A percentile compares a stretch with the other conserved stretches of the same genome.
Evolutionary conservation across 2,113 vertebrate genomes (phyloP).

Genomic region (Caranx melampygus): DNA sequence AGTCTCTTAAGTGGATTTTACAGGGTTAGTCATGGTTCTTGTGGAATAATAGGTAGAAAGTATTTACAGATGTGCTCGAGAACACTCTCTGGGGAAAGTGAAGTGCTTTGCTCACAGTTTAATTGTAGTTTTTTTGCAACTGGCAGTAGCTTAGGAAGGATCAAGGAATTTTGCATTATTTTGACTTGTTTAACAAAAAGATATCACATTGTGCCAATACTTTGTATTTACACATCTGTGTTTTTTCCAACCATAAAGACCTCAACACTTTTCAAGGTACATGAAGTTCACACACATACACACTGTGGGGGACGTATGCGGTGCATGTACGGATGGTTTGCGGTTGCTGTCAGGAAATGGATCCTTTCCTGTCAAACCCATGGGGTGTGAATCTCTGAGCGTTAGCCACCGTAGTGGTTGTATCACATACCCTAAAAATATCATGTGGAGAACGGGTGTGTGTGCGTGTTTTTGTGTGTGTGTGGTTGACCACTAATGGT

Average conservation of each 20-base stretch:
- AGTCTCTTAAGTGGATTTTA: conserved; percentile 65
- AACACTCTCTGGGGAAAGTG: conserved; percentile 45
- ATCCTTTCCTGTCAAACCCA: conserved; percentile 81
- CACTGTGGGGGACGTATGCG: conserved; percentile 15
- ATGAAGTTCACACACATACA: conserved; percentile 23
- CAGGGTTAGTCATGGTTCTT: conserved; percentile 64
- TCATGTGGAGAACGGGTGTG: conserved; percentile 7
- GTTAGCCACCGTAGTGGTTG: conserved; percentile 58
- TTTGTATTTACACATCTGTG: not conserved
- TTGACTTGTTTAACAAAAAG: not conserved
- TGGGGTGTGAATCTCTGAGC: conserved; percentile 72
- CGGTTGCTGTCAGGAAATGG: conserved; percentile 85
- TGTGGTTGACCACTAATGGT: conserved; percentile 72
- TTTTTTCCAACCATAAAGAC: conserved; percentile 13
- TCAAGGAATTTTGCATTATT: conserved; percentile 35
- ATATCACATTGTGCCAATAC: not conserved
- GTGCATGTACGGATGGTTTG: conserved; percentile 72
- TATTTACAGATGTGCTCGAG: conserved; percentile 70
- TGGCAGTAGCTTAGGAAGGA: conserved; percentile 41
- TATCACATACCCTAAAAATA: conserved; percentile 71
- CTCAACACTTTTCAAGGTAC: conserved; percentile 16
- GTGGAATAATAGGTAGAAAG: conserved; percentile 61
- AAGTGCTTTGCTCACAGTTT: conserved; percentile 45
- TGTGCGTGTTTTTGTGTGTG: conserved; percentile 2
- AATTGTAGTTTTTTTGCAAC: conserved; percentile 40